Conservation (phyloP, 1,140 invertebrate species). For the Drosophila teissieri region DNA sequence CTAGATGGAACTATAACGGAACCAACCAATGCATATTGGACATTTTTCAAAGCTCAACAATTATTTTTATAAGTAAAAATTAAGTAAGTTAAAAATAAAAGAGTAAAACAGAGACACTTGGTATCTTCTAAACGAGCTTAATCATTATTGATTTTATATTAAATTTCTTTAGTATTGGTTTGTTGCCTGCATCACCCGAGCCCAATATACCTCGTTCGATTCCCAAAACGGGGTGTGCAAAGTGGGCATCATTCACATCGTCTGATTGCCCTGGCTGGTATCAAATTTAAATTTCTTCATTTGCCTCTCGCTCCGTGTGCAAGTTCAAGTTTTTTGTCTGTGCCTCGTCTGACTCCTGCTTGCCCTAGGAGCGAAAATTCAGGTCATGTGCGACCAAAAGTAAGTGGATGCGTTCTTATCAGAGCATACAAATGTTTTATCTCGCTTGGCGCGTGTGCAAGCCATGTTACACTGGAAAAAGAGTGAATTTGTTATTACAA, state of each 20-base stretch:
- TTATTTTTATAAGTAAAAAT: no score
- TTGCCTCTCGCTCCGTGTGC: conserved; percentile 55
- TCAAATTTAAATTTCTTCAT: conserved; percentile 82
- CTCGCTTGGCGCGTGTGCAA: conserved; percentile 73
- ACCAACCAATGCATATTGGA: not conserved
- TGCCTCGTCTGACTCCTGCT: conserved; percentile 30
- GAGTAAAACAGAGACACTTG: no score
- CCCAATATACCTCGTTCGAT: not conserved
- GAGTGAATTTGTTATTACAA: not conserved
- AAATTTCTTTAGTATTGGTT: no score
- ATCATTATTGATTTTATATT: no score
- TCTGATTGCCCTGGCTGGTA: conserved; percentile 58
- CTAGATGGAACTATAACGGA: not conserved
- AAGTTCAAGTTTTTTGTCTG: conserved; percentile 71
- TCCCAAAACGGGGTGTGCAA: conserved; percentile 10
- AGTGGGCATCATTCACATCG: conserved; percentile 43
- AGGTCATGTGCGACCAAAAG: conserved; percentile 81
- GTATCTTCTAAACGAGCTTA: no score
- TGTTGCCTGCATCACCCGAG: no score
- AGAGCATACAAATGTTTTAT: conserved; percentile 83
- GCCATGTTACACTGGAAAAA: not conserved
- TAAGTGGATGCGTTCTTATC: conserved; percentile 82
- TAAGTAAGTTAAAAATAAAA: no score
- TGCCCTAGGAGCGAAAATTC: conserved; percentile 58
- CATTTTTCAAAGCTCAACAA: no score